phyloP scores from a whole-genome alignment of 30 jellyfish, hydroid and myxozoan species.

The Hydractinia symbiolongicarpus region DNA sequence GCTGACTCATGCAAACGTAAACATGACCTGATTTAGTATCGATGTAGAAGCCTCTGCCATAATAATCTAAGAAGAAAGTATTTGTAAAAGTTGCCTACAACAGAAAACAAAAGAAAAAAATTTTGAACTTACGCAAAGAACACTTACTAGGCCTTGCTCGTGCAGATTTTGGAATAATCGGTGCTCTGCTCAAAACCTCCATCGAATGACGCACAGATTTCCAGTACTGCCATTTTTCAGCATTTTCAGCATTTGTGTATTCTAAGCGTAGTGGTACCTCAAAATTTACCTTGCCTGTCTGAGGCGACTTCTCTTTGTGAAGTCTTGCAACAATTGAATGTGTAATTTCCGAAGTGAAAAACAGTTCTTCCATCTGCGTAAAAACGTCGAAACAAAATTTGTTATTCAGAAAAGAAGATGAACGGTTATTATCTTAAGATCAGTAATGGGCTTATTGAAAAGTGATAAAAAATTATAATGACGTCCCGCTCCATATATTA shows the following conservation, averaged over 20 bases:
- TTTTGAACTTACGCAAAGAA: neutral
- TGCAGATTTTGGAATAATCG: conserved; percentile 14
- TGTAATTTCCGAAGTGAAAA: neutral
- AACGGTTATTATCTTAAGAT: too few species aligned
- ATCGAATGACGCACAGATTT: neutral
- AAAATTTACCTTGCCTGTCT: neutral
- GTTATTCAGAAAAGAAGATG: too few species aligned
- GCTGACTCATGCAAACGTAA: conserved; percentile 42
- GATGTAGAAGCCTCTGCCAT: conserved; percentile 28
- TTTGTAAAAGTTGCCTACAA: neutral
- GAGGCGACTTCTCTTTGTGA: neutral
- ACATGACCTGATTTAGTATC: neutral
- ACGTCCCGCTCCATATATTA: too few species aligned
- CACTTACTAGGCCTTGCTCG: conserved; percentile 1
- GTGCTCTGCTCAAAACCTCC: neutral
- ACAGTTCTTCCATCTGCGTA: neutral
- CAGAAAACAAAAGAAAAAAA: neutral
- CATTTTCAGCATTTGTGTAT: neutral
- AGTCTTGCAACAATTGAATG: neutral
- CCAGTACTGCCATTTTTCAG: neutral
- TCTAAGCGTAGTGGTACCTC: neutral
- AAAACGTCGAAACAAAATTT: neutral
- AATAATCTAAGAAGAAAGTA: conserved; percentile 9
- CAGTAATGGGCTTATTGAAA: too few species aligned
- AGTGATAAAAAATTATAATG: too few species aligned